Percentiles rank a stretch among this genome's conserved stretches.
Evolutionary conservation across 1,140 invertebrate genomes (phyloP).

Genomic region (Eueides isabella): DNA sequence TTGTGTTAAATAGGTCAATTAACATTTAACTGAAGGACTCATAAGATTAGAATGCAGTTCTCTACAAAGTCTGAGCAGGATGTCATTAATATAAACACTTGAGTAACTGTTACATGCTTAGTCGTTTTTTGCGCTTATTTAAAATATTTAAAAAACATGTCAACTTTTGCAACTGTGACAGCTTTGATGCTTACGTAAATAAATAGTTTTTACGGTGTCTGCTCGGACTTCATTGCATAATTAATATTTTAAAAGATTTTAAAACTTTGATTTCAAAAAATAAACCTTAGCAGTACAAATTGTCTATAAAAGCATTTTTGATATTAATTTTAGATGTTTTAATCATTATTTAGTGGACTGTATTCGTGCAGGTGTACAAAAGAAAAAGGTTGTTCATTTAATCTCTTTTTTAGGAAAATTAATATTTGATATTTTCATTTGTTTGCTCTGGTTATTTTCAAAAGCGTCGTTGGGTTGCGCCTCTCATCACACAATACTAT

Average conservation of each 20-base stretch:
- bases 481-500: no score
- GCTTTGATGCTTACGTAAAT: neutral
- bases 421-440: no score
- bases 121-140: conserved; percentile 2
- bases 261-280: neutral
- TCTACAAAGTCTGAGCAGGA: neutral
- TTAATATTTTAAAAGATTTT: neutral
- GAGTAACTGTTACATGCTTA: neutral
- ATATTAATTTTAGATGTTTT: no score
- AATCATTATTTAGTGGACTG: no score
- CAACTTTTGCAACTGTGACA: neutral
- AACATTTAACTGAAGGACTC: neutral
- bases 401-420: no score
- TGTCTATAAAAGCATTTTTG: no score
- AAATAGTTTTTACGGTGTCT: neutral
- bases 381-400: no score
- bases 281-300: no score
- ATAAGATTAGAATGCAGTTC: neutral
- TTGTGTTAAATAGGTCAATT: conserved; percentile 8
- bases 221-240: neutral
- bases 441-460: no score
- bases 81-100: neutral
- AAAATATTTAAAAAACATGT: neutral
- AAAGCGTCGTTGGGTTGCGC: no score
- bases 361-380: no score